Base-by-base conservation (phyloP, 2,888 invertebrate genomes). In the Drosophila stalkeri region DNA sequence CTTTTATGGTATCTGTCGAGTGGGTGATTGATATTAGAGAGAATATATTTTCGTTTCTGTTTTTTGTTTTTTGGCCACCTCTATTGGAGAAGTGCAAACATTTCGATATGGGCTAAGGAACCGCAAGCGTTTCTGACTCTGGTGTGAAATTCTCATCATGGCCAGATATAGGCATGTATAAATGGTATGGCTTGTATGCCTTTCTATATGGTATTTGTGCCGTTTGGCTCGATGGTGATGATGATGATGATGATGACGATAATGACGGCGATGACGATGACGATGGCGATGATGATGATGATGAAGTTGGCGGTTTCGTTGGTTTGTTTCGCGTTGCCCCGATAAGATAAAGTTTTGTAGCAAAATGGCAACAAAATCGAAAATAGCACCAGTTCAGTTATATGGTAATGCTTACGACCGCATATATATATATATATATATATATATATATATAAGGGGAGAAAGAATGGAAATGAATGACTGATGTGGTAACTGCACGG, bases 311-410 rank as follows among this genome's bases (percentile, higher is more conserved):
- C 57, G 71, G 66, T 59, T 59, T 68, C 55, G 72, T 75, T 77
- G 31, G 49, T 51, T 51, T 68, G 82, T 71, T 81, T 56, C 68
- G 83, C 66, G 67, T 75, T 80, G 62, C 65, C 65, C 63, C 77
- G 85, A 85, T 85, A 87, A 85, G 85, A 85, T 85, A 89, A 85
- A 72, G 55, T 72, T 55, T 72, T 69, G 71, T 67, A 52, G 72
- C 86, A 74, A 75, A 88, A 84, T 57, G 72, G 69, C 66, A 82
- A 75, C 69, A 71, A 84, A 86, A 86, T 88, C 86, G 86, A 90
- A 88, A 82, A 80, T 86, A 82, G 80, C 80, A 54, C 51, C 73
- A 73, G 71, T 73, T 80, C 80, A 78, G 80, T 77, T 82, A 62
- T 89, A 87, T 88, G 80, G 75, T 77, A 83, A 84, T 89, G 64